These are phyloP conservation scores for Tolypeutes matacus DNA, from an alignment of 2,797 vertebrate species.

Conservation along the genomic window DNA sequence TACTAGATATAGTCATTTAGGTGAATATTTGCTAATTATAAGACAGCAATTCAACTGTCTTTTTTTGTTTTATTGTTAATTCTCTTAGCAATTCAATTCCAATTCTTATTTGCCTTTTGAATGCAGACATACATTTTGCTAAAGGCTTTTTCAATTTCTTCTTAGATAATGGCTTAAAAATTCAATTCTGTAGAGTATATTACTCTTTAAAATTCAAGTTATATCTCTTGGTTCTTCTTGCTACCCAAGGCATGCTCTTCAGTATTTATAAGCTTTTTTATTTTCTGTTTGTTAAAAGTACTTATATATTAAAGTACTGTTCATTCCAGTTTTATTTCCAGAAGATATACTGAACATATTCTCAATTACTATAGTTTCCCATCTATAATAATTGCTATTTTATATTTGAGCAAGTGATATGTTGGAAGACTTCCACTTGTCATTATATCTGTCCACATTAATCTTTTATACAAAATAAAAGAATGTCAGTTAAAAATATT, in stretches of 20 bases:
- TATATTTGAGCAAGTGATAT: neutral
- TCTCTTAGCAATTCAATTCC: conserved; percentile 16
- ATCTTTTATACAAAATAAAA: neutral
- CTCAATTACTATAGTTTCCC: neutral
- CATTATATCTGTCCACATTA: neutral
- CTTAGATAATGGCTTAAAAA: conserved; percentile 58
- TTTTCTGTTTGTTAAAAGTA: neutral
- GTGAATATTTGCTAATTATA: conserved; percentile 12
- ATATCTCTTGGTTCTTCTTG: neutral
- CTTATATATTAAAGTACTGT: conserved; percentile 1
- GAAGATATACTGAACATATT: neutral
- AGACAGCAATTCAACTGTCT: neutral
- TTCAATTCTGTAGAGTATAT: conserved; percentile 20
- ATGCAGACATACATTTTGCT: conserved; percentile 44
- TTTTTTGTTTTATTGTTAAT: neutral
- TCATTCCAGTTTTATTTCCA: neutral
- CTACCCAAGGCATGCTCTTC: neutral
- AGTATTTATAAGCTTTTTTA: conserved; percentile 43
- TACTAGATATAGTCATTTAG: neutral
- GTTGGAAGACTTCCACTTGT: neutral
- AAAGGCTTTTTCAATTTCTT: conserved; percentile 17
- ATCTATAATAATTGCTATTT: neutral
- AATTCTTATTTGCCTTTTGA: conserved; percentile 57
- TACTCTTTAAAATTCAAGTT: conserved; percentile 53
- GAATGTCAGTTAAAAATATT: neutral